Percentiles rank a stretch among this genome's conserved stretches.
phyloP scores from a whole-genome alignment of 2,113 vertebrate species.

The Macaca mulatta region DNA sequence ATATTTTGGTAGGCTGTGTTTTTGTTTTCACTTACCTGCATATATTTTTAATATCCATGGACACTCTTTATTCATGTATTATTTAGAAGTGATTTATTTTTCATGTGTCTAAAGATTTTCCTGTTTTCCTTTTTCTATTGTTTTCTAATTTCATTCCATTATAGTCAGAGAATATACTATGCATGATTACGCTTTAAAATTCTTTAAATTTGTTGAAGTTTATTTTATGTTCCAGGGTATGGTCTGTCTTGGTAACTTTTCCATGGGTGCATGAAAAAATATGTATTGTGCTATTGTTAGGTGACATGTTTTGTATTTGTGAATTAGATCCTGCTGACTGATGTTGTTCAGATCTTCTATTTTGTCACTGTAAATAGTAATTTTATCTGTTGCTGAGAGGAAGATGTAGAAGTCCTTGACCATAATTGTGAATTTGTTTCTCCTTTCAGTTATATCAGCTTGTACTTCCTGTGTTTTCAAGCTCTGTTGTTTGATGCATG shows the following conservation, averaged over 20 bases:
- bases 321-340: neutral
- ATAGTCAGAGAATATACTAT: neutral
- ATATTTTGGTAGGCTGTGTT: no score
- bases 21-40: neutral
- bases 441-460: neutral
- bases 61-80: neutral
- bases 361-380: neutral
- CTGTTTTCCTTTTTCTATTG: neutral
- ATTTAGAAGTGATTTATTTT: neutral
- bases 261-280: neutral
- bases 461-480: neutral
- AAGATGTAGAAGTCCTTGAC: neutral
- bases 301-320: neutral
- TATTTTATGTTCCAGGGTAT: neutral
- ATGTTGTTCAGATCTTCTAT: neutral
- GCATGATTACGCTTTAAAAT: neutral
- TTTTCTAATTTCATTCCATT: neutral
- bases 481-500: neutral
- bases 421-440: neutral
- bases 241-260: neutral
- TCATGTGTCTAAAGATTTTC: neutral
- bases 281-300: neutral
- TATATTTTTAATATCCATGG: neutral
- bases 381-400: neutral
- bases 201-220: neutral